A percentile compares a stretch with the other conserved stretches of the same genome.
phyloP scores from a whole-genome alignment of 2,888 invertebrate species.

The Macrosiphum euphorbiae region DNA sequence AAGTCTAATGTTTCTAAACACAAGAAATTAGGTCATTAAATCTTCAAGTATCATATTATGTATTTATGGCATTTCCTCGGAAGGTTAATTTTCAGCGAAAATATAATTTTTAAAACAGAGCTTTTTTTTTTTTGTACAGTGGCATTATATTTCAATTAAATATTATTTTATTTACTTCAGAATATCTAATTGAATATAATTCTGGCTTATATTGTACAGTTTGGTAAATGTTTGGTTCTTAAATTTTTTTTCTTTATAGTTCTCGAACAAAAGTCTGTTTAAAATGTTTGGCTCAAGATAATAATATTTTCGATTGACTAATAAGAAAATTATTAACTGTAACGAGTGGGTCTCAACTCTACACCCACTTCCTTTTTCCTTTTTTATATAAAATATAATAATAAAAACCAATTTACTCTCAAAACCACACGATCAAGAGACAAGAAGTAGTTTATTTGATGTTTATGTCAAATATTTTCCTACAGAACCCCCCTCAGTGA shows the following conservation, averaged over 20 bases:
- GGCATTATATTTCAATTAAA: background rate
- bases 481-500: background rate
- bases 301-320: background rate
- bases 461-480: background rate
- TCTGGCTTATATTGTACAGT: background rate
- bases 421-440: background rate
- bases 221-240: background rate
- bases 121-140: background rate
- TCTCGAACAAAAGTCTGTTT: background rate
- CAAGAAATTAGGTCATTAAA: background rate
- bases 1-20: background rate
- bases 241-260: background rate
- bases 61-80: background rate
- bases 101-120: background rate
- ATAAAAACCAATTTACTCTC: background rate
- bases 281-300: background rate
- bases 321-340: background rate
- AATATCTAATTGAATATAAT: background rate
- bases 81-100: background rate
- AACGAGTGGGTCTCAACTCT: background rate
- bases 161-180: background rate
- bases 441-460: background rate
- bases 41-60: background rate
- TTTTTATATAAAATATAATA: background rate
- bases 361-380: background rate